phyloP scores from a whole-genome alignment of 2,113 vertebrate genomes.

The Charadrius vociferus region DNA sequence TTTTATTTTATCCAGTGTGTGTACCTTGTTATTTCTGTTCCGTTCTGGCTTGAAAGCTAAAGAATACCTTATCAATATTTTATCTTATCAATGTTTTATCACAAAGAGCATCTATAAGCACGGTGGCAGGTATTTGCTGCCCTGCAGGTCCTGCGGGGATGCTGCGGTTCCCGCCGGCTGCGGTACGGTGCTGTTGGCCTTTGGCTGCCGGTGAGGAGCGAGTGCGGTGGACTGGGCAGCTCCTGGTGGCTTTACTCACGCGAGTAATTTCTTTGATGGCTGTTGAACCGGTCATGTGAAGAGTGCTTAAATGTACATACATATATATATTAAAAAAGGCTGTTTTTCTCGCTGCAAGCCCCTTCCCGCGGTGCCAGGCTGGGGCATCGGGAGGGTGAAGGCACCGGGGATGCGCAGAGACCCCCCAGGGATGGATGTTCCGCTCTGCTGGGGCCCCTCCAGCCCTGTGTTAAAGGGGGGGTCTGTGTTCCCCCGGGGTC shows the following conservation, averaged over 20 bases:
- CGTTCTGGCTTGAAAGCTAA: fast-evolving
- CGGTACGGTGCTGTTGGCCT: fast-evolving
- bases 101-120: not conserved
- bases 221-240: not conserved
- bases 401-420: not conserved
- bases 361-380: not conserved
- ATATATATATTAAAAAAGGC: not conserved
- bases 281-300: fast-evolving
- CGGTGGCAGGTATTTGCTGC: fast-evolving
- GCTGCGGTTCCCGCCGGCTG: not conserved
- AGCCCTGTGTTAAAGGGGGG: not conserved
- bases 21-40: not conserved
- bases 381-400: not conserved
- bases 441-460: not conserved
- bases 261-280: not conserved
- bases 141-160: not conserved
- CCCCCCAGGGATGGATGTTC: not conserved
- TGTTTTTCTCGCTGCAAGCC: fast-evolving
- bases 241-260: not conserved
- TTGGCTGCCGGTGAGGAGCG: not conserved
- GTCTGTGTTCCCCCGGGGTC: not conserved
- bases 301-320: not conserved
- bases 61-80: fast-evolving
- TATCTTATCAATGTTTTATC: not conserved
- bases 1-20: fast-evolving